Percentiles rank a stretch among this genome's conserved stretches.
These are phyloP conservation scores for Rugalucina vietnamica DNA, from an alignment of 2,888 invertebrate species.

Conservation along the genomic window DNA sequence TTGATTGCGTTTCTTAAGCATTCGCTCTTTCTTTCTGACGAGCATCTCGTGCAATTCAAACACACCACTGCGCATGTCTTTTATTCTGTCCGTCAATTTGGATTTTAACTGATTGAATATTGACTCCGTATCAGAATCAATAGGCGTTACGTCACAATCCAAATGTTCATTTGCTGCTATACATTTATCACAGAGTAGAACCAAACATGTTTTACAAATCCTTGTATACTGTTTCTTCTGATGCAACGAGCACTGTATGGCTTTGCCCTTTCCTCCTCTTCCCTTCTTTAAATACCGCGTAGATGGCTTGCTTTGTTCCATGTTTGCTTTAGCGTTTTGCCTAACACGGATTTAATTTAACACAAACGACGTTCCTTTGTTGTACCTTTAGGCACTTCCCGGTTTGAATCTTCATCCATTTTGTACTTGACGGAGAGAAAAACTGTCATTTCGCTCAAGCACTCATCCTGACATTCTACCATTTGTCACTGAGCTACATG, in stretches of 20 bases:
- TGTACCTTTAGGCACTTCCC: no score
- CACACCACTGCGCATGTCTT: constrained; percentile 22
- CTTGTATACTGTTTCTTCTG: constrained; percentile 5
- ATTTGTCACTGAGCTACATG: no score
- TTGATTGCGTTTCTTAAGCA: constrained; percentile 48
- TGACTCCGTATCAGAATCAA: constrained; percentile 17
- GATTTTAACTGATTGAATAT: constrained; percentile 27
- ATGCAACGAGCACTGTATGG: constrained; percentile 15
- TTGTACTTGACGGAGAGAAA: no score
- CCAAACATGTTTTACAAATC: constrained; percentile 48
- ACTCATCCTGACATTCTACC: no score
- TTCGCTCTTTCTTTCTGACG: constrained; percentile 43
- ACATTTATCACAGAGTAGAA: constrained; percentile 51
- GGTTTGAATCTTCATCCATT: no score
- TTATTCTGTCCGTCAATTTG: constrained; percentile 21
- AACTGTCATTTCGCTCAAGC: no score
- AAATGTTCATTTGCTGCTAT: constrained; percentile 24
- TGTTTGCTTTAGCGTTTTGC: no score
- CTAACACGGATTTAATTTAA: no score
- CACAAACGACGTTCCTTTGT: no score
- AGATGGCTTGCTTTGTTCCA: not conserved
- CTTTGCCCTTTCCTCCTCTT: not conserved
- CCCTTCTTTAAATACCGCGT: not conserved
- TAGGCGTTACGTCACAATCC: constrained; percentile 31
- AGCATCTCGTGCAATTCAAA: constrained; percentile 30